Evolutionary conservation across 2,888 invertebrate species (phyloP).

Genomic region (Drosophila infuscata): DNA sequence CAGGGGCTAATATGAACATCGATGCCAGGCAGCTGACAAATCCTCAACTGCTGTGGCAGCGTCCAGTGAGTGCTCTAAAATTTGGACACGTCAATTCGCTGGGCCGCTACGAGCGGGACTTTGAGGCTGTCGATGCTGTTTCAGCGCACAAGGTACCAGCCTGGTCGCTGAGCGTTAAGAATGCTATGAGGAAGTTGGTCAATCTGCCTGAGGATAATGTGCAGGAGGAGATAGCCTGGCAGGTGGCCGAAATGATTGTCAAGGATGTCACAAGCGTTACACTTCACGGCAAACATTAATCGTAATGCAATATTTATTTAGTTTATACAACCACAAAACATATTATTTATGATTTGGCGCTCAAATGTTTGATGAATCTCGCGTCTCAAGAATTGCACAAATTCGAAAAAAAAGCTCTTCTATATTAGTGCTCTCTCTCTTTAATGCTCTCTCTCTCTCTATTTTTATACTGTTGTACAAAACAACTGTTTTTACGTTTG

Average conservation of each 20-base stretch:
- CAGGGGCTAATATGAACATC: constrained; percentile 89
- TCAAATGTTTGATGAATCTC: constrained; percentile 61
- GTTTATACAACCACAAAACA: constrained; percentile 18
- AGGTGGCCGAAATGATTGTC: constrained; percentile 98
- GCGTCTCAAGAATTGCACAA: constrained; percentile 31
- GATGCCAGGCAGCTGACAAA: constrained; percentile 93
- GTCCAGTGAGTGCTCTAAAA: constrained; percentile 90
- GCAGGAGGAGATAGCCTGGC: constrained; percentile 98
- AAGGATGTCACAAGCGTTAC: constrained; percentile 97
- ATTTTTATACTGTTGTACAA: constrained; percentile 34
- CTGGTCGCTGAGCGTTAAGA: constrained; percentile 84
- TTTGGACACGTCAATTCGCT: constrained; percentile 94
- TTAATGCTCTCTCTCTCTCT: constrained; percentile 12
- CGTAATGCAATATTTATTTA: constrained; percentile 35
- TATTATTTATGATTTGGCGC: constrained; percentile 48
- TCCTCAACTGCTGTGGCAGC: constrained; percentile 95
- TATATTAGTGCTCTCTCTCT: constrained; percentile 6
- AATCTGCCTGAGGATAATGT: constrained; percentile 94
- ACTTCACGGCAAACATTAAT: constrained; percentile 50
- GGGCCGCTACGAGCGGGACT: constrained; percentile 96
- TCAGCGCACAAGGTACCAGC: constrained; percentile 64
- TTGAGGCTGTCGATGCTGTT: constrained; percentile 86
- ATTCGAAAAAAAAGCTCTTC: constrained; percentile 25
- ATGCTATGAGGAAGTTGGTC: constrained; percentile 92
- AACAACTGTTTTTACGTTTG: constrained; percentile 22